Evolutionary conservation across 1,140 invertebrate genomes (phyloP).

Genomic region (Mactra quadrangularis): DNA sequence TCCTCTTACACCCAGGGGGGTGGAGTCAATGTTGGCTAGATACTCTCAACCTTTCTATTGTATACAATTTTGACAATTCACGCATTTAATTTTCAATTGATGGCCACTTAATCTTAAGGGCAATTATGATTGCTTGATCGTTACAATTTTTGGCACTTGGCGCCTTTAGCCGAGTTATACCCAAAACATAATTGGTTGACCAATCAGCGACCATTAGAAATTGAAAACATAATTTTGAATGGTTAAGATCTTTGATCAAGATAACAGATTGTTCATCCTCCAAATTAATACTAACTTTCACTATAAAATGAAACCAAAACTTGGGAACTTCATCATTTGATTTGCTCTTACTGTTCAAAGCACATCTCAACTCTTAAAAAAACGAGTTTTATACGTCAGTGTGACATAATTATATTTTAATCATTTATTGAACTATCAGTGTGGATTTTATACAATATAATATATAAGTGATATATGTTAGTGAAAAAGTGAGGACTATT

Average conservation of each 20-base stretch:
- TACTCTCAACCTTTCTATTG: slow-evolving; percentile 28
- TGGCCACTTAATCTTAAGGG: slow-evolving; percentile 53
- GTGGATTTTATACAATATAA: too few relatives aligned
- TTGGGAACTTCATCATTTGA: slow-evolving; percentile 28
- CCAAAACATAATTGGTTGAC: slow-evolving; percentile 44
- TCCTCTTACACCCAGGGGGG: slow-evolving; percentile 36
- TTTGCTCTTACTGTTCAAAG: not conserved
- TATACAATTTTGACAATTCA: slow-evolving; percentile 48
- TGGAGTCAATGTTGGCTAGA: slow-evolving; percentile 24
- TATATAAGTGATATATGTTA: too few relatives aligned
- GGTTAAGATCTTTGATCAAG: slow-evolving; percentile 25
- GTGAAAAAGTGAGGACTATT: too few relatives aligned
- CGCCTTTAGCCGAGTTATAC: slow-evolving; percentile 34
- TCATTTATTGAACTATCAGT: too few relatives aligned
- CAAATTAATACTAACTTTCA: slow-evolving; percentile 17
- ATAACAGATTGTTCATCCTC: slow-evolving; percentile 41
- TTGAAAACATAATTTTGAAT: slow-evolving; percentile 41
- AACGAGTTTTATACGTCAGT: too few relatives aligned
- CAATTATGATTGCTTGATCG: slow-evolving; percentile 24
- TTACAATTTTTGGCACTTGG: slow-evolving; percentile 45
- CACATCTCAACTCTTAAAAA: too few relatives aligned
- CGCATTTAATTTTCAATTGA: slow-evolving; percentile 59
- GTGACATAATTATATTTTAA: too few relatives aligned
- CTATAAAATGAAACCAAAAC: slow-evolving; percentile 6
- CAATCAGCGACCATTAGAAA: slow-evolving; percentile 41